Evolutionary conservation across 2,797 vertebrate genomes (phyloP), one percentile per base, ranked within the genome.

Genomic region (Harpagifer antarcticus): DNA sequence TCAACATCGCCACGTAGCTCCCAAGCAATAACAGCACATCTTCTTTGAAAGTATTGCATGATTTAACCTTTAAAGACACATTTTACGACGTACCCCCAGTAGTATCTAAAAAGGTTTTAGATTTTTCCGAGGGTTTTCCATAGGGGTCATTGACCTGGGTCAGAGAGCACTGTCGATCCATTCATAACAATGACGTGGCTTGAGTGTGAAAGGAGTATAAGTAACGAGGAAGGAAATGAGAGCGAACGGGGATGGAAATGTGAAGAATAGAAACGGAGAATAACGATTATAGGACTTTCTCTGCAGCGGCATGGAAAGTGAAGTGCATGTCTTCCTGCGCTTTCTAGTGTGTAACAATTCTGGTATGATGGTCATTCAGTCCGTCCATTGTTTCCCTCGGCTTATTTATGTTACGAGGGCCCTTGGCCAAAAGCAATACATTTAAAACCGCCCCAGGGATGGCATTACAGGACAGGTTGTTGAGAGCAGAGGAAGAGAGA

Each of bases 371-470:
- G 81, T 89, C 79, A 80, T 78, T 89, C 81, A 83, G 74, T 66
- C 75, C n/a, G 47, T 53, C 88, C 88, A 92, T 93, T 92, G 91
- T 92, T 93, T 89, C 84, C 70, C 72, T 53, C 66, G 0, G 86
- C 69, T 91, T 92, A 91, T 93, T 92, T 90, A 92, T 93, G 88
- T 72, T 88, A 76, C 58, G 3, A 74, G 85, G 88, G 87, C 81
- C 75, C 64, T 74, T 13, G 49, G 86, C 91, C 92, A 93, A 92
- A 79, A 83, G 86, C 89, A 90, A 92, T 92, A 91, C 81, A 91
- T 92, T 89, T 73, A 86, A 88, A 91, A 88, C 61, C 88, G 88
- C 85, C 89, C 87, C 88, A 75, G 76, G 90, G 90, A 90, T 90
- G 88, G 91, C 86, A 87, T 87, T 85, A 86, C 76, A 76, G 79